Conservation (phyloP, 1,140 invertebrate genomes). For the Drosophila melanogaster region Release_6_plus_ISO1_MT NC_004354.4:5027001-5027500, state of each 20-base stretch:
- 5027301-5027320: slow-evolving; percentile 43
- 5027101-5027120: slow-evolving; percentile 14
- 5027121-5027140: slow-evolving; percentile 39
- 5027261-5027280: neutral
- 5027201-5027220: slow-evolving; percentile 51
- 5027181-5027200: slow-evolving; percentile 56
- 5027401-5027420: slow-evolving; percentile 1
- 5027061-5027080: slow-evolving; percentile 15
- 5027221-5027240: slow-evolving; percentile 28
- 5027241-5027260: neutral
- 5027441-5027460: too few relatives aligned
- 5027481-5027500: neutral
- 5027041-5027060: neutral
- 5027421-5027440: neutral
- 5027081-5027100: slow-evolving; percentile 14
- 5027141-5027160: slow-evolving; percentile 50
- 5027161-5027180: slow-evolving; percentile 54
- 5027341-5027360: slow-evolving; percentile 71
- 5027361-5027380: slow-evolving; percentile 45
- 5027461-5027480: too few relatives aligned
- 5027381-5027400: slow-evolving; percentile 5
- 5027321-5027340: slow-evolving; percentile 72
- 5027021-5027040: neutral
- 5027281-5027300: slow-evolving; percentile 71
- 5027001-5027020: neutral